Conservation (phyloP, 2,888 invertebrate genomes). For the Epistrophella euchroma region DNA sequence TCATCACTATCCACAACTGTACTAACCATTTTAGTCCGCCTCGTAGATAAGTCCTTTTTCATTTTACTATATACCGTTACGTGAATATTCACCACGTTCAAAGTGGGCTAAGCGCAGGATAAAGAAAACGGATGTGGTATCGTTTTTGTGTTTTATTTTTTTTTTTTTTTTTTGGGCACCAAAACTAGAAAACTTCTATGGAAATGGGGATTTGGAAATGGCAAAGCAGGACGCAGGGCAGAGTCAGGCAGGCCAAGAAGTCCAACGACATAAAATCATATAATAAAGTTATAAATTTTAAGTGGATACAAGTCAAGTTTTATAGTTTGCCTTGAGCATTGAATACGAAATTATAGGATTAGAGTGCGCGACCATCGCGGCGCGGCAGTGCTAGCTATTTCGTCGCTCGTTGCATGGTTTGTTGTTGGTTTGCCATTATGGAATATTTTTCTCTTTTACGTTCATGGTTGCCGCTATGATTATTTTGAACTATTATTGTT, state of each 20-base stretch:
- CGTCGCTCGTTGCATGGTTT: constrained; percentile 3
- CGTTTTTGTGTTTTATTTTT: background rate
- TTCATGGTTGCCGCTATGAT: constrained; percentile 19
- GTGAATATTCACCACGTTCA: constrained; percentile 57
- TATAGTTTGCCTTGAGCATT: constrained; percentile 72
- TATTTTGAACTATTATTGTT: constrained; percentile 1
- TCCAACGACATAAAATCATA: constrained; percentile 69
- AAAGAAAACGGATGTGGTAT: constrained; percentile 60
- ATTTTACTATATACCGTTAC: constrained; percentile 41
- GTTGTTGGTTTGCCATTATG: background rate
- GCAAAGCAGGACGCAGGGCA: background rate
- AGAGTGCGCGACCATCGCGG: constrained; percentile 43
- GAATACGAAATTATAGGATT: constrained; percentile 74
- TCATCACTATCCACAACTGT: constrained; percentile 12
- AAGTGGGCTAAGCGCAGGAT: constrained; percentile 42
- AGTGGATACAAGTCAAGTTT: constrained; percentile 75
- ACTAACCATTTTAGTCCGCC: constrained; percentile 19
- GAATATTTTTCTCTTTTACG: background rate
- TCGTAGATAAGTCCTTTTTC: constrained; percentile 44
- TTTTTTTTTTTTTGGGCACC: constrained; percentile 14
- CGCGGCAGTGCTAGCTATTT: background rate
- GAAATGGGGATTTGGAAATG: constrained; percentile 17
- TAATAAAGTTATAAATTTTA: constrained; percentile 75
- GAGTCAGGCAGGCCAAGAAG: constrained; percentile 49
- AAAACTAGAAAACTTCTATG: constrained; percentile 45